phyloP scores from a whole-genome alignment of 2,113 vertebrate species.

The Tachycineta bicolor region DNA sequence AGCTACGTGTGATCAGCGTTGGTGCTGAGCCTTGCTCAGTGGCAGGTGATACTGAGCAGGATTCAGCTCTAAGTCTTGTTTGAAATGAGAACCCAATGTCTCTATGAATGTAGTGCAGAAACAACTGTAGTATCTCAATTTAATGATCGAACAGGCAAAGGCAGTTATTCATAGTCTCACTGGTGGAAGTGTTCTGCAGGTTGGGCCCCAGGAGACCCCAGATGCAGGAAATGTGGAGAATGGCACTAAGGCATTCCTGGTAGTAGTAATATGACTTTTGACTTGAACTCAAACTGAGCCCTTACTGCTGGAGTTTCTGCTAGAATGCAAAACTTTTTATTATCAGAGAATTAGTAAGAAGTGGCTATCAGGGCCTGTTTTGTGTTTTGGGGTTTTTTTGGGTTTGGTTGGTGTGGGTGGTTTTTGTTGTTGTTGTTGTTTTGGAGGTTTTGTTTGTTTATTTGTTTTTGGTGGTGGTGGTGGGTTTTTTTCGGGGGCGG shows the following conservation, averaged over 20 bases:
- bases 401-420: background rate
- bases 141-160: background rate
- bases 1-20: fast-evolving
- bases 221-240: background rate
- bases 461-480: too few relatives aligned
- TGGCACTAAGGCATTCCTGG: background rate
- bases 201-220: background rate
- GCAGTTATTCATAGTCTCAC: background rate
- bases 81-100: background rate
- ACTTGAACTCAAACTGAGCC: background rate
- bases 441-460: too few relatives aligned
- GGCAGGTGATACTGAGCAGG: fast-evolving
- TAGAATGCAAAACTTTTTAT: background rate
- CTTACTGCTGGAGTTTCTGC: background rate
- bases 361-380: background rate
- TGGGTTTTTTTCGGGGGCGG: background rate
- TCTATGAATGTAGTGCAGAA: background rate
- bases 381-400: too few relatives aligned
- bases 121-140: background rate
- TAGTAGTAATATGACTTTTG: background rate
- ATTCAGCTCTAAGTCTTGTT: background rate
- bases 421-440: too few relatives aligned
- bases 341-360: background rate
- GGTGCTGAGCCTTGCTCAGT: background rate
- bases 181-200: background rate